Evolutionary conservation across 2,888 invertebrate genomes (phyloP).

Genomic region (Leptinotarsa peninsularis): DNA sequence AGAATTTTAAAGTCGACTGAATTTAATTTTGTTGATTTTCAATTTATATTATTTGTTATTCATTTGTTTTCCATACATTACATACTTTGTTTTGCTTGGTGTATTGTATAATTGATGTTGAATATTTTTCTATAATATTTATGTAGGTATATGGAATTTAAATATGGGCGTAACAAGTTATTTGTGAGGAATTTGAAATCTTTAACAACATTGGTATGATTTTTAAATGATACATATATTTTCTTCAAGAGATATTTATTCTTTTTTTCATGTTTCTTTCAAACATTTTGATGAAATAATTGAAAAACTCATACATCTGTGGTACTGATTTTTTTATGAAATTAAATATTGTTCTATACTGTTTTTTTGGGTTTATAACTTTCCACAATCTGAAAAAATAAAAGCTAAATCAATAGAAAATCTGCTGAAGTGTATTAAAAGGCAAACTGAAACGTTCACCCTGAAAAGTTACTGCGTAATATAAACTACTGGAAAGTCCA

Average conservation of each 20-base stretch:
- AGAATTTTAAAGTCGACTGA: constrained; percentile 41
- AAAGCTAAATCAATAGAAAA: no score
- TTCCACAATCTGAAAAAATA: no score
- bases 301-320: background rate
- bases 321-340: background rate
- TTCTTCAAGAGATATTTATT: constrained; percentile 6
- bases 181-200: constrained; percentile 43
- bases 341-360: background rate
- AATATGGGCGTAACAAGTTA: constrained; percentile 40
- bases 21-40: constrained; percentile 40
- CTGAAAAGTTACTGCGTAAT: no score
- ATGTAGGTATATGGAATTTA: constrained; percentile 37
- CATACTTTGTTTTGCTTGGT: constrained; percentile 33
- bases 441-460: no score
- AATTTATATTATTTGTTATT: constrained; percentile 42
- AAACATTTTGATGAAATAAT: background rate
- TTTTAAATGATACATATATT: background rate
- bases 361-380: background rate
- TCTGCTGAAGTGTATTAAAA: no score
- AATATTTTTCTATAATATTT: constrained; percentile 46
- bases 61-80: constrained; percentile 40
- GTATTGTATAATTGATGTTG: constrained; percentile 35
- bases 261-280: background rate
- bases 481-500: background rate
- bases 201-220: background rate